Evolutionary conservation across 2,113 vertebrate genomes (phyloP), one percentile per base, ranked within the genome.

Genomic region (Speoplatyrhinus poulsoni): DNA sequence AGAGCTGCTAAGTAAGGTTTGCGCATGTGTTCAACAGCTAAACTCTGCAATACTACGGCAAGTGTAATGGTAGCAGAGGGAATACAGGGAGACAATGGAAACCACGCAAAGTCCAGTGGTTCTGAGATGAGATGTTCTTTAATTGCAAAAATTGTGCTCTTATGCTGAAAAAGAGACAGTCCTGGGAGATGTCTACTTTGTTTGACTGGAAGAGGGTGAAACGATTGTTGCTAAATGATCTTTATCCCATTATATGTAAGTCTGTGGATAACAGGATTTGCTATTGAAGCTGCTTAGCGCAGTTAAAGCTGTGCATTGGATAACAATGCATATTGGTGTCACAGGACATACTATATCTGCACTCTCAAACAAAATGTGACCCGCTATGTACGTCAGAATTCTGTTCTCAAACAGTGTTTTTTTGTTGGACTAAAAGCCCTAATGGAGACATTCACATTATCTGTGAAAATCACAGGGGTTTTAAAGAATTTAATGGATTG

Each of bases 1-100:
- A 74, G 72, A 68, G 69, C 6, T 52, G 77, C 66, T 77, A 84
- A 86, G 86, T 82, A 84, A 65, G 82, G 82, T 81, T 82, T 78
- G 67, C 48, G 54, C 81, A 67, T 52, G 75, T 78, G 79, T 74
- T 84, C 68, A 84, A 70, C 70, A 75, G 72, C 53, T 41, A 56
- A 67, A 77, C 50, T 52, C 46, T 17, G 47, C 5, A 46, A 60
- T 48, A 46, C 65, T 55, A 19, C 12, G 48, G 64, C 52, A 75
- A 54, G 55, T 69, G 46, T 63, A 11, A 48, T 69, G 26, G 3
- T n/a, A 41, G 57, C 6, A 12, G 41, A 6, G 12, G 12, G 12
- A 12, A 59, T 36, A 41, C 12, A 36, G 12, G 2, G 57, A 36
- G 57, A 13, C 12, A 60, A 13, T 53, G 52, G 11, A 53, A 12